These are phyloP conservation scores for Odontothrips loti DNA, from an alignment of 2,888 invertebrate genomes.

Conservation along the genomic window DNA sequence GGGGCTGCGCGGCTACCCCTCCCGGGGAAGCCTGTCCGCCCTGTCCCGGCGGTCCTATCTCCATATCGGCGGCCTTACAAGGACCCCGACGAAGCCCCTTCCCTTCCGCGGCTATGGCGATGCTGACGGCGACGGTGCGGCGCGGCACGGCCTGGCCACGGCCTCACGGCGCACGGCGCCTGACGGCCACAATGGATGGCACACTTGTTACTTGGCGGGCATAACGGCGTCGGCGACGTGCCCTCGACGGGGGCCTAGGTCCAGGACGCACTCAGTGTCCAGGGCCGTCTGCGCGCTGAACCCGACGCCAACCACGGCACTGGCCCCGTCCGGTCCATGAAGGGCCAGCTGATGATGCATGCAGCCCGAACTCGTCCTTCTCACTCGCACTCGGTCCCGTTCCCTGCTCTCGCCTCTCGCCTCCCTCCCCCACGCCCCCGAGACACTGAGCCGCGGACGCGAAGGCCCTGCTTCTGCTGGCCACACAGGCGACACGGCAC, in stretches of 20 bases:
- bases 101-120: background rate
- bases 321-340: conserved; percentile 49
- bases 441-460: background rate
- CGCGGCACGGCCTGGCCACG: background rate
- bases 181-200: background rate
- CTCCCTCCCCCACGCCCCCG: background rate
- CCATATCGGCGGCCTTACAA: too few relatives aligned
- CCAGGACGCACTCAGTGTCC: background rate
- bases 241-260: background rate
- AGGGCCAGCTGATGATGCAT: conserved; percentile 51
- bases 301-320: conserved; percentile 53
- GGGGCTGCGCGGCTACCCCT: background rate
- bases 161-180: background rate
- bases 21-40: background rate
- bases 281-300: conserved; percentile 37
- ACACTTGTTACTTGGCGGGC: background rate
- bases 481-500: conserved; percentile 9
- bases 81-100: too few relatives aligned
- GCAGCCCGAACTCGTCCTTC: background rate
- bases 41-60: too few relatives aligned
- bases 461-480: background rate
- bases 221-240: background rate
- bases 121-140: background rate
- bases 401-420: background rate
- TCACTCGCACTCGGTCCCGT: background rate